phyloP scores from a whole-genome alignment of 2,113 vertebrate genomes.

The Verasper variegatus region DNA sequence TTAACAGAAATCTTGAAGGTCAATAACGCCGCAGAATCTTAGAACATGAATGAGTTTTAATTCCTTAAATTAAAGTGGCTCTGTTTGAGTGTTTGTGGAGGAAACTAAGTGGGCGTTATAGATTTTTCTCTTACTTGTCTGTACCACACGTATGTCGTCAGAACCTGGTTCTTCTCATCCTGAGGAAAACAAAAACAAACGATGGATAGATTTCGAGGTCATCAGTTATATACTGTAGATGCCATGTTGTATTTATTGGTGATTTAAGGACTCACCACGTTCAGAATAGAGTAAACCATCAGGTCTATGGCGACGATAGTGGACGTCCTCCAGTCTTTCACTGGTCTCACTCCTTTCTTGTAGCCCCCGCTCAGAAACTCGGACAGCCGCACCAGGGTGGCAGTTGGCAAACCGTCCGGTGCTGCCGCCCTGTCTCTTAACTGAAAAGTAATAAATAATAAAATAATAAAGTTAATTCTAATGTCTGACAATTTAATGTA shows the following conservation, averaged over 20 bases:
- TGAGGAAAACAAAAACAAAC: slow-evolving; percentile 52
- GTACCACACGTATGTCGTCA: slow-evolving; percentile 99
- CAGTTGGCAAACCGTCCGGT: slow-evolving; percentile 65
- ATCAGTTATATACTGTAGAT: neutral
- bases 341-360: slow-evolving; percentile 90
- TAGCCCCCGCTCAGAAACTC: slow-evolving; percentile 86
- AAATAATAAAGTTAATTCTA: too few relatives aligned
- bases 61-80: neutral
- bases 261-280: slow-evolving; percentile 85
- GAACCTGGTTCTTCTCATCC: slow-evolving; percentile 98
- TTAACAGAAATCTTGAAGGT: neutral
- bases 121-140: slow-evolving; percentile 85
- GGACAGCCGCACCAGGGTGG: slow-evolving; percentile 85
- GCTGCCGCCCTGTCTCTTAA: slow-evolving; percentile 63
- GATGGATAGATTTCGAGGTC: neutral
- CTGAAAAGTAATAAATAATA: slow-evolving; percentile 38
- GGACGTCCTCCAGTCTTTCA: slow-evolving; percentile 90
- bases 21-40: neutral
- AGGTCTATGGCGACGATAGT: slow-evolving; percentile 92
- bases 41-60: neutral
- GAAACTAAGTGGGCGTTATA: neutral
- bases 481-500: too few relatives aligned
- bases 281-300: slow-evolving; percentile 96
- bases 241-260: too few relatives aligned
- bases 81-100: too few relatives aligned